Evolutionary conservation across 1,140 invertebrate species (phyloP).

Genomic region (Oscheius sp.): DNA sequence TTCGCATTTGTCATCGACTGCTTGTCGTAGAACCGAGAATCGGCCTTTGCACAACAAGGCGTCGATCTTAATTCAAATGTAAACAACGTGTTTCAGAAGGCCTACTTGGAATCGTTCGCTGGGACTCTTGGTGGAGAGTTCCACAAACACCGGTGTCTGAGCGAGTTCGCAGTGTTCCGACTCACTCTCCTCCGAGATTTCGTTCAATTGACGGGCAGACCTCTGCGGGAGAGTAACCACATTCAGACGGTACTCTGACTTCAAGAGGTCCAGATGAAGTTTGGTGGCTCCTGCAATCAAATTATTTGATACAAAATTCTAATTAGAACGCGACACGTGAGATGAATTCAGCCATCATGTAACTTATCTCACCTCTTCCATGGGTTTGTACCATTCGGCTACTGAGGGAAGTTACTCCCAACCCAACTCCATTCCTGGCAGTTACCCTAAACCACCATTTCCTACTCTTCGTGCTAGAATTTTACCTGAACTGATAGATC

Average conservation of each 20-base stretch:
- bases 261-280: conserved; percentile 50
- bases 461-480: neutral
- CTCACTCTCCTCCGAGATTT: conserved; percentile 57
- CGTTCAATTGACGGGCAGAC: conserved; percentile 31
- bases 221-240: conserved; percentile 55
- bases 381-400: conserved; percentile 62
- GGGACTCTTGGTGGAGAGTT: conserved; percentile 44
- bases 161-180: conserved; percentile 39
- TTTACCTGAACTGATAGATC: conserved; percentile 67
- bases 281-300: conserved; percentile 47
- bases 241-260: conserved; percentile 43
- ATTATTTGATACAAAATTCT: neutral
- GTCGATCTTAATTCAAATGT: conserved; percentile 25
- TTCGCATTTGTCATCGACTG: conserved; percentile 54
- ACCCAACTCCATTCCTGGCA: conserved; percentile 82
- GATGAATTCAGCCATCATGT: neutral
- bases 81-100: neutral
- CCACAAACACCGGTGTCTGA: neutral
- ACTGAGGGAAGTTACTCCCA: conserved; percentile 63
- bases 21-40: conserved; percentile 54
- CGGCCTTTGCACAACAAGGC: conserved; percentile 53
- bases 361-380: conserved; percentile 1
- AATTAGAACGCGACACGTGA: neutral
- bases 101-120: conserved; percentile 51
- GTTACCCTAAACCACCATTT: conserved; percentile 76